These are phyloP conservation scores for Sebastes steindachneri DNA, from an alignment of 2,797 vertebrate genomes.

Conservation along the genomic window DNA sequence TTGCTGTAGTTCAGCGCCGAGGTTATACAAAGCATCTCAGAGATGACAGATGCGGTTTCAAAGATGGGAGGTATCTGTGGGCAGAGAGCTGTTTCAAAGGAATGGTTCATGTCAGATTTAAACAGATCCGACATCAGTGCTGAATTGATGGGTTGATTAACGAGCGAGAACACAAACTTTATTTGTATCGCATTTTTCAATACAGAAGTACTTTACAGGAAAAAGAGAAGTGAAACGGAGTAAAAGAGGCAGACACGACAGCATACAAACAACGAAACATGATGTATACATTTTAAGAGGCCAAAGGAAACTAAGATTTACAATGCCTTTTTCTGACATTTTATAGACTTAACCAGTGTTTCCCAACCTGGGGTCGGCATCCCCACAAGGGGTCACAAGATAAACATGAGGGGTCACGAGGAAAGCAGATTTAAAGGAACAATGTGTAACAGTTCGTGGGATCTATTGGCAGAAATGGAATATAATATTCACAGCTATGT, in stretches of 20 bases:
- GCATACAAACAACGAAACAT: background rate
- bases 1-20: slow-evolving; percentile 48
- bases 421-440: background rate
- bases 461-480: no score
- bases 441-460: no score
- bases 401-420: background rate
- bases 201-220: background rate
- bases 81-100: slow-evolving; percentile 10
- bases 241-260: background rate
- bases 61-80: slow-evolving; percentile 36
- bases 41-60: slow-evolving; percentile 62
- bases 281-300: background rate
- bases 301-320: background rate
- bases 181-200: background rate
- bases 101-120: slow-evolving; percentile 8
- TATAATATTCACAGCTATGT: no score
- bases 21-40: slow-evolving; percentile 45
- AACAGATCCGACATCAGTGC: background rate
- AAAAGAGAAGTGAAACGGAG: background rate
- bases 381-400: background rate
- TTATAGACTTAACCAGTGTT: background rate
- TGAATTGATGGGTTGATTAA: slow-evolving; percentile 1
- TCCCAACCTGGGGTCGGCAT: background rate
- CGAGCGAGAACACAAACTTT: background rate
- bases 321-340: background rate